Evolutionary conservation across 1,140 invertebrate species (phyloP), one percentile per base, ranked within the genome.

Genomic region (Aradophagus sp.): DNA sequence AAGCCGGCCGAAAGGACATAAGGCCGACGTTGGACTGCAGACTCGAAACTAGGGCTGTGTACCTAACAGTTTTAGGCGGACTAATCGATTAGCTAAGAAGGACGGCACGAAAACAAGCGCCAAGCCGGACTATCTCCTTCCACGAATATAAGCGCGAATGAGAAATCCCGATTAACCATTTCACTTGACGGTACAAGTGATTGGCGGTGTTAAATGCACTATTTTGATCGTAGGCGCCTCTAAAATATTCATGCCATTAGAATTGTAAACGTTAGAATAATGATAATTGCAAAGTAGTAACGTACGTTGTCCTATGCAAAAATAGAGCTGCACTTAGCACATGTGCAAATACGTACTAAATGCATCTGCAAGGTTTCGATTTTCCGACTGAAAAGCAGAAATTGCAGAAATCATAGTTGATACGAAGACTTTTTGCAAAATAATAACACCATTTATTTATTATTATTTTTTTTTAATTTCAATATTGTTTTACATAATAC

Each of bases 51-150:
- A 55, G 52, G 59, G 47, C 66, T 70, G 29, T 48, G 56, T 50
- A 35, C 44, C 59, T 47, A 50, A 55, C 58, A 59, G 48, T 59
- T 72, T 59, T 55, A 45, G 55, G 10, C 52, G 42, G 48, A 44
- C 39, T 65, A 71, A 72, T 72, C 69, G 69, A 72, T 72, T 72
- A 66, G 55, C 20, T 19, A 56, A 47, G 26, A 29, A 66, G 48
- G 55, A 45, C 14, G 48, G 61, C 69, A 66, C 61, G 69, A 66
- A 66, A 72, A 72, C 61, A 66, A 66, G 68, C 45, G 55, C 44
- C 63, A 72, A 36, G 50, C 47, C 31, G 11, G 44, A 14, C 44
- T 41, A 39, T 59, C 53, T 56, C 52, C 58, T 63, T 58, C 39
- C 58, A 45, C 52, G 29, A 58, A 45, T 52, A 38, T 41, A 41